Percentiles rank a stretch among this genome's conserved stretches.
Conservation (phyloP, 2,797 vertebrate species). For the Hephaestus fuliginosus region DNA sequence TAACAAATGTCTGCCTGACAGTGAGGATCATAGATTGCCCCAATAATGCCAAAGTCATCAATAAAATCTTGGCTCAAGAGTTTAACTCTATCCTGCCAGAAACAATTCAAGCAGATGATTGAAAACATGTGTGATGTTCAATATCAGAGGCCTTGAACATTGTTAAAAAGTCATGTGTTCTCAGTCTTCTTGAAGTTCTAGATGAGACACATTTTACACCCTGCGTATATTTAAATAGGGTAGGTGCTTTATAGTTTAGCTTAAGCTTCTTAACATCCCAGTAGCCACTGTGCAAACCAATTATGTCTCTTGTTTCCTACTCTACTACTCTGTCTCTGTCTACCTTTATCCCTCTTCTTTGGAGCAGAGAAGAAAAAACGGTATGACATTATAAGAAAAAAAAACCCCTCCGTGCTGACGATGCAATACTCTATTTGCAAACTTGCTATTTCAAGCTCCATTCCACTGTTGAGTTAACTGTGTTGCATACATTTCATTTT, state of each 20-base stretch:
- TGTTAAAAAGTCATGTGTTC: neutral
- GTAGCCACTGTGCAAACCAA: slow-evolving; percentile 35
- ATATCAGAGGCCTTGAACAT: neutral
- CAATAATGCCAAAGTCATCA: neutral
- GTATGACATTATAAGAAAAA: neutral
- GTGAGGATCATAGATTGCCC: neutral
- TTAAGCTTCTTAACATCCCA: slow-evolving; percentile 71
- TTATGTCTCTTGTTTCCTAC: slow-evolving; percentile 52
- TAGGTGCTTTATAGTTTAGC: slow-evolving; percentile 24
- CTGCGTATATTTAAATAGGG: slow-evolving; percentile 17
- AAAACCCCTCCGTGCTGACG: slow-evolving; percentile 2
- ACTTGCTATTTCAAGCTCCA: neutral
- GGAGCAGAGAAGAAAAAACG: neutral
- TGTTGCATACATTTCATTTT: too few species aligned
- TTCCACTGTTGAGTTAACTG: neutral
- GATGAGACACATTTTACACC: neutral
- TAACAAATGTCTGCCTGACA: neutral
- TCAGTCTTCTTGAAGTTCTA: neutral
- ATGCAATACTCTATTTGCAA: slow-evolving; percentile 16
- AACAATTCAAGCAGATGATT: slow-evolving; percentile 9
- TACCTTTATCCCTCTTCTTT: slow-evolving; percentile 8
- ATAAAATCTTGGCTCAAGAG: slow-evolving; percentile 11
- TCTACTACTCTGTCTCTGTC: slow-evolving; percentile 25
- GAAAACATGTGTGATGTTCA: slow-evolving; percentile 2
- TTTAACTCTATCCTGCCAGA: slow-evolving; percentile 3